Evolutionary conservation across 2,797 vertebrate genomes (phyloP).

Genomic region (Lepilemur septentrionalis): DNA sequence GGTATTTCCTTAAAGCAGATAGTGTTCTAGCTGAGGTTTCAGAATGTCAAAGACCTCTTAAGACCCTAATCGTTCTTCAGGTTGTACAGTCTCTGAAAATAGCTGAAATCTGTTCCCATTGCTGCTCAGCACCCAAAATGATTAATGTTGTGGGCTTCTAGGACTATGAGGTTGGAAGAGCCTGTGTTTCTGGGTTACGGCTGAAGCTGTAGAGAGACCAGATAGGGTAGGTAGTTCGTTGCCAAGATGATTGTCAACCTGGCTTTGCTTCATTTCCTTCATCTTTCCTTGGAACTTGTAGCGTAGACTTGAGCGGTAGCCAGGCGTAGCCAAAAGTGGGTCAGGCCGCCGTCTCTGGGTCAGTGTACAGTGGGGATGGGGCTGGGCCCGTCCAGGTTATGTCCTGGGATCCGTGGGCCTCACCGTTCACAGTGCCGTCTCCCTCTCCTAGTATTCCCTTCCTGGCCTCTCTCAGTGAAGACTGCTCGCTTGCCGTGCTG

Average conservation of each 20-base stretch:
- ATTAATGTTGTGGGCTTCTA: neutral
- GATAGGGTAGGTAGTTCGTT: neutral
- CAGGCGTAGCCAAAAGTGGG: neutral
- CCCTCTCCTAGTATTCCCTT: conserved; percentile 85
- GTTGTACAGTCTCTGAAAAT: neutral
- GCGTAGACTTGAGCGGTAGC: neutral
- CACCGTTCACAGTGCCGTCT: neutral
- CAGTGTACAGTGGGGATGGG: neutral
- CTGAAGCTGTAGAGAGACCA: neutral
- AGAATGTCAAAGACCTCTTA: neutral
- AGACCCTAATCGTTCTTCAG: neutral
- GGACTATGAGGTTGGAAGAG: neutral
- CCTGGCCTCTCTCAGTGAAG: conserved; percentile 94
- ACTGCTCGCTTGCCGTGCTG: conserved; percentile 93
- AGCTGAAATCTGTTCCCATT: neutral
- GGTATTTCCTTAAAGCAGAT: neutral
- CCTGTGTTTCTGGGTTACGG: neutral
- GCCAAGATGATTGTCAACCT: neutral
- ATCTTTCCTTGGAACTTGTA: neutral
- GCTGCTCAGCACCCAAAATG: neutral
- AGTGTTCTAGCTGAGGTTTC: neutral
- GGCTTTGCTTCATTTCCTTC: neutral
- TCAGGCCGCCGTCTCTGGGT: neutral
- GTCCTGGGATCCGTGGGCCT: neutral
- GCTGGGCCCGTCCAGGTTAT: neutral